Base-by-base conservation (phyloP, 1,140 invertebrate species). In the Listronotus oregonensis region DNA sequence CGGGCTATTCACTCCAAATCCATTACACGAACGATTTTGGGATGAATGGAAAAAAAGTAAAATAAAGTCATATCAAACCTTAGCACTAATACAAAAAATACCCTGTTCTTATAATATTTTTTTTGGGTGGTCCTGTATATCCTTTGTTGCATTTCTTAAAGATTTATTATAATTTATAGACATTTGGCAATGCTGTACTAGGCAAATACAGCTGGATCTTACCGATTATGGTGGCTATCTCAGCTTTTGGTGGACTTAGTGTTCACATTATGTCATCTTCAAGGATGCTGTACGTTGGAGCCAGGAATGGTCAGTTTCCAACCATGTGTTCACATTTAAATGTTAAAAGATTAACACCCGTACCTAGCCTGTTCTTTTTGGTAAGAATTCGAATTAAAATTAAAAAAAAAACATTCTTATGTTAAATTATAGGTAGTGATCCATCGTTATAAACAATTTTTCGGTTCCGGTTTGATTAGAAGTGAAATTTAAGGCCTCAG, bases 211-310 rank as follows among this genome's bases (percentile, higher is more conserved):
- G 87, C 0, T 91, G 90, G 86, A 86, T 88, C 1, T 93, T 96
- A 83, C 92, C 94, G 0, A 76, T 92, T 6, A 87, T 94, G 77
- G 93, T 96, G 5, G 93, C 93, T 1, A 85, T 93, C 12, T 93
- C 92, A 0, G 90, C 92, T 7, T 87, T 95, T 72, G 93, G 93
- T 32, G 92, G 92, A 6, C 79, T 95, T 1, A 93, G 93, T 67
- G 93, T 94, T 34, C 91, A 93, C 67, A 93, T 95, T 43, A 95
- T 95, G 87, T 89, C 92, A n/a, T 93, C 89, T 11, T 90, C 91
- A 21, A 82, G 94, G 63, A 89, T 97, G 84, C 94, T 94, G 74
- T 97, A 95, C 79, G 93, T 94, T 10, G 94, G 93, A 46, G 94
- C 94, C 0, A 83, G 92, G 44, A 92, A 96, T 74, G 93, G 93